A percentile compares a stretch with the other conserved stretches of the same genome.
Conservation (phyloP, 1,140 invertebrate species). For the Drosophila subpulchrella region DNA sequence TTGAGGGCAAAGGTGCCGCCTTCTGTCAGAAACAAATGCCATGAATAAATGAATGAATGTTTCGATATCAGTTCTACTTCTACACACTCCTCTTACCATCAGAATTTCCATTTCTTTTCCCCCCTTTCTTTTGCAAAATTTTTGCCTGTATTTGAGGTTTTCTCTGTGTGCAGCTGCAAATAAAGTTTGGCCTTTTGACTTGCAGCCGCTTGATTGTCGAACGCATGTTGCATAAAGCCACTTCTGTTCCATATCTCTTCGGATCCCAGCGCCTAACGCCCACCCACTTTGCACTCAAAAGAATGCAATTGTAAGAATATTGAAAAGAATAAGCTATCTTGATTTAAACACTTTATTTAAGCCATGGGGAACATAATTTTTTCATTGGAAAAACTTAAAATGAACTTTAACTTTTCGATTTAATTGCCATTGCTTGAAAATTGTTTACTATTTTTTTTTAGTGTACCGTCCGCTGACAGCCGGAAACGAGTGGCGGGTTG, state of each 20-base stretch:
- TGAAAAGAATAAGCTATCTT: neutral
- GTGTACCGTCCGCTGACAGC: slow-evolving; percentile 1
- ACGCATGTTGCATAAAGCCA: slow-evolving; percentile 22
- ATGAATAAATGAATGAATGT: slow-evolving; percentile 61
- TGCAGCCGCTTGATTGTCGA: slow-evolving; percentile 39
- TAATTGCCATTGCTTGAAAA: too few relatives aligned
- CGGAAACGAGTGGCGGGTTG: slow-evolving; percentile 1
- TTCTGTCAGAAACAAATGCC: slow-evolving; percentile 24
- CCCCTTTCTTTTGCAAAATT: neutral
- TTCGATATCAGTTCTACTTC: slow-evolving; percentile 29
- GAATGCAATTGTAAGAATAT: neutral
- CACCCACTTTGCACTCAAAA: neutral
- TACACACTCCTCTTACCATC: neutral
- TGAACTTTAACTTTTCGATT: too few relatives aligned
- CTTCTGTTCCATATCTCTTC: neutral
- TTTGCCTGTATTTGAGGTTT: slow-evolving; percentile 6
- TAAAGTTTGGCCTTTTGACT: slow-evolving; percentile 32
- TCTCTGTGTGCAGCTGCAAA: slow-evolving; percentile 2
- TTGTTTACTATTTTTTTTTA: neutral
- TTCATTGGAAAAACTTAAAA: too few relatives aligned
- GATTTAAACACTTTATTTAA: too few relatives aligned
- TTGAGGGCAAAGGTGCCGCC: slow-evolving; percentile 17
- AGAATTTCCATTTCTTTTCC: neutral
- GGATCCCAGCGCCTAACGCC: neutral
- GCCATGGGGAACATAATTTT: too few relatives aligned